Base-by-base conservation (phyloP, 37 sponge, comb jelly and placozoan species). In the Oopsacas minuta region DNA sequence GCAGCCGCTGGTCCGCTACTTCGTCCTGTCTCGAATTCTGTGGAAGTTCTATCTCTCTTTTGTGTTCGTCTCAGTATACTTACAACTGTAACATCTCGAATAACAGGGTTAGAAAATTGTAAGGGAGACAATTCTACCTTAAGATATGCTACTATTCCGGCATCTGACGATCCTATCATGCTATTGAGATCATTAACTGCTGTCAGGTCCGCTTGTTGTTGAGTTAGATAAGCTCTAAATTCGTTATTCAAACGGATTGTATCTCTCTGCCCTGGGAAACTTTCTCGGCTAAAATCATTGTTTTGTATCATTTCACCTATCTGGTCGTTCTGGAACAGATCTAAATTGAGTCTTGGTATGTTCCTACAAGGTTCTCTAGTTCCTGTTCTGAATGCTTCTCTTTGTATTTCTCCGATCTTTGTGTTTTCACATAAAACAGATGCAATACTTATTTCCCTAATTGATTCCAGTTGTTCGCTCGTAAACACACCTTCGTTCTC, bases 361-460 rank as follows among this genome's bases (percentile, higher is more conserved):
- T 61, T 61, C 17, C 17, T 61, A 34, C 75, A 61, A 7, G 75
- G 28, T 25, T 32, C 22, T 12, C 17, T 25, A 32, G 75, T 25
- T 12, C 75, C 42, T 38, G 81, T 36, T n/a, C 83, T 83, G 82
- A 91, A 93, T 35, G 91, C 91, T 86, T 91, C 83, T 20, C 85
- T 85, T 37, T 89, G 94, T 49, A 93, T 82, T 0, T 7, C 8
- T 0, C n/a, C 0, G n/a, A 93, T 91, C 23, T 89, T 90, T 37
- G 89, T 37, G 81, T 92, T 97, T 85, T 92, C 91, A 86, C 97
- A 97, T 35, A 94, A 85, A 30, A 97, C 89, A 36, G 81, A 53
- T 23, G 93, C 88, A 1, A 97, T 53, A 1, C 89, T 52, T 10
- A 82, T 81, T 38, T 38, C 82, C 28, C 23, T 23, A 20, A 94